phyloP scores from a whole-genome alignment of 2,888 invertebrate genomes.

The Leptogaster cylindrica region DNA sequence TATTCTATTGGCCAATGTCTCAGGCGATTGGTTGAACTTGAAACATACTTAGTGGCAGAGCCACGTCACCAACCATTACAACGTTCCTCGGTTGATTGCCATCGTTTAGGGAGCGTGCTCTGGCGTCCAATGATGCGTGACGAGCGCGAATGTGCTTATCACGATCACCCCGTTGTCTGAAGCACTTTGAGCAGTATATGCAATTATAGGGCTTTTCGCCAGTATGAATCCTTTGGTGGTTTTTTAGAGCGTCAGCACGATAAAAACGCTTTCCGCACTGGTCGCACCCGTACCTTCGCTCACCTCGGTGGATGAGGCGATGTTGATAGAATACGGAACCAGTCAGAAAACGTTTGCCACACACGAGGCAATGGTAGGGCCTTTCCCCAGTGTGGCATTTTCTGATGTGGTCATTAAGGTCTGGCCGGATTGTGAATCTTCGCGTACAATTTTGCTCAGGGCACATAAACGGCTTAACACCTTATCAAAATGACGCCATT shows the following conservation, averaged over 20 bases:
- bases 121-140: slow-evolving; percentile 61
- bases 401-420: slow-evolving; percentile 69
- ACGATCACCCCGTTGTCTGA: slow-evolving; percentile 66
- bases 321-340: slow-evolving; percentile 72
- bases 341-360: slow-evolving; percentile 68
- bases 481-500: slow-evolving; percentile 57
- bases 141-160: slow-evolving; percentile 67
- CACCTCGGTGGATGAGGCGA: slow-evolving; percentile 68
- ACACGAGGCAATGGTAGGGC: slow-evolving; percentile 68
- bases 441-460: slow-evolving; percentile 68
- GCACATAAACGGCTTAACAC: slow-evolving; percentile 70
- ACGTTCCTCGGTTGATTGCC: slow-evolving; percentile 40
- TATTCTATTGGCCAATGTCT: too few species aligned
- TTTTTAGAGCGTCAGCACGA: slow-evolving; percentile 70
- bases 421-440: slow-evolving; percentile 69
- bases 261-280: slow-evolving; percentile 70
- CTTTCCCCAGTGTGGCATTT: slow-evolving; percentile 71
- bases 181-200: slow-evolving; percentile 64
- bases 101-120: slow-evolving; percentile 43
- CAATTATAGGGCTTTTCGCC: slow-evolving; percentile 67
- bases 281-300: slow-evolving; percentile 69
- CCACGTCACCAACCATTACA: slow-evolving; percentile 52
- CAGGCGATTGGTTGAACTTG: too few species aligned
- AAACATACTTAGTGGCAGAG: slow-evolving; percentile 54
- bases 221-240: slow-evolving; percentile 69